A percentile compares a stretch with the other conserved stretches of the same genome.
These are phyloP conservation scores for Molossus molossus DNA, from an alignment of 2,797 vertebrate species.

Conservation along the genomic window DNA sequence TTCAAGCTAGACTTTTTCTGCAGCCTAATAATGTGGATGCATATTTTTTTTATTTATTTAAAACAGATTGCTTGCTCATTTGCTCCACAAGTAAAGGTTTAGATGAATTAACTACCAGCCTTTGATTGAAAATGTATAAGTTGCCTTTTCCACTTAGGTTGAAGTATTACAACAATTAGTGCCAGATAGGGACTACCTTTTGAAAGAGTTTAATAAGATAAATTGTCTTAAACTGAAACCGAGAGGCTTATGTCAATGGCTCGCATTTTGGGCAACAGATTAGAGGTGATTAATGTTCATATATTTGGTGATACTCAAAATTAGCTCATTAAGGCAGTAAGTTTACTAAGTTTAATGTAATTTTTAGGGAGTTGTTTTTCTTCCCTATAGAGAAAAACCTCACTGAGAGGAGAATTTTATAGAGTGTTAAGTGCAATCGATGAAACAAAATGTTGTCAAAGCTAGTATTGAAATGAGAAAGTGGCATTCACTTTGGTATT, in stretches of 20 bases:
- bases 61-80: slow-evolving; percentile 32
- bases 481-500: background rate
- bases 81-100: background rate
- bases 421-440: background rate
- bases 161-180: background rate
- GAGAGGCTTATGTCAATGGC: background rate
- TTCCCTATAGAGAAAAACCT: slow-evolving; percentile 1
- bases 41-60: background rate
- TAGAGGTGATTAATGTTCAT: background rate
- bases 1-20: slow-evolving; percentile 22
- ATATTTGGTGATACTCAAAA: background rate
- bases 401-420: background rate
- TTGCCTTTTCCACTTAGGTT: background rate
- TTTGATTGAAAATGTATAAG: background rate
- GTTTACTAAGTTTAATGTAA: background rate
- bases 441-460: background rate
- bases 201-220: background rate
- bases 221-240: background rate
- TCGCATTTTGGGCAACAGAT: slow-evolving; percentile 23
- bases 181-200: background rate
- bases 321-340: slow-evolving; percentile 21
- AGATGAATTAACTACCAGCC: background rate
- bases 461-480: background rate
- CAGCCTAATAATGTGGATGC: background rate
- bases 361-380: background rate